Conservation (phyloP, 2,888 invertebrate genomes). For the Drosophila prolongata region DNA sequence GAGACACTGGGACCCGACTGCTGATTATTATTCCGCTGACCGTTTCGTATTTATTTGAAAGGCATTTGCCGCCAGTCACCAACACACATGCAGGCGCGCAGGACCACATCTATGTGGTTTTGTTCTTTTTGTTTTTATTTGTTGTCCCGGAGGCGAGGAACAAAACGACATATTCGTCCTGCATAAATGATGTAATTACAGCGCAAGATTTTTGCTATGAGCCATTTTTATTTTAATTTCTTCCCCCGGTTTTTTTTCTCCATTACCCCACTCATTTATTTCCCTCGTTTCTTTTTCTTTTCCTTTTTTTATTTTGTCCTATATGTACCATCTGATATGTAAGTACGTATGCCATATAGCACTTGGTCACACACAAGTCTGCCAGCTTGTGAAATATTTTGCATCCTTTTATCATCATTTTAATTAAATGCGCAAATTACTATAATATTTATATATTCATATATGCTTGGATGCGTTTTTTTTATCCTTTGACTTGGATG, state of each 20-base stretch:
- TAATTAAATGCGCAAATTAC: conserved; percentile 76
- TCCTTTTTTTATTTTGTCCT: conserved; percentile 34
- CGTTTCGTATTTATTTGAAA: conserved; percentile 79
- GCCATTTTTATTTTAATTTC: conserved; percentile 77
- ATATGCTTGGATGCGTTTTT: conserved; percentile 25
- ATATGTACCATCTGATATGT: conserved; percentile 18
- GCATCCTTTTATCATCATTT: conserved; percentile 76
- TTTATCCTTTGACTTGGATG: background rate
- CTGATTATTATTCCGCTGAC: conserved; percentile 81
- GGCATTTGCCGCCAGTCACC: conserved; percentile 64
- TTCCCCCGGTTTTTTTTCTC: conserved; percentile 33
- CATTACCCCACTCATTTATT: conserved; percentile 47
- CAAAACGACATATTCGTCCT: conserved; percentile 82
- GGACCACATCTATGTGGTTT: conserved; percentile 12
- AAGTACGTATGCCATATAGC: conserved; percentile 15
- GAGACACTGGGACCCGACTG: conserved; percentile 24
- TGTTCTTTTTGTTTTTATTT: background rate
- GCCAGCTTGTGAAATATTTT: conserved; percentile 69
- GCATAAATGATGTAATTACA: conserved; percentile 83
- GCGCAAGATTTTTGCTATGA: conserved; percentile 77
- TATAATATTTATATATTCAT: conserved; percentile 62
- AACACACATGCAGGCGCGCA: conserved; percentile 38
- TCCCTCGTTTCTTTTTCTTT: conserved; percentile 15
- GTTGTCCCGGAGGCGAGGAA: conserved; percentile 44
- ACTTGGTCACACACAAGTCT: conserved; percentile 35